Evolutionary conservation across 2,113 vertebrate genomes (phyloP).

Genomic region (Panurus biarmicus): DNA sequence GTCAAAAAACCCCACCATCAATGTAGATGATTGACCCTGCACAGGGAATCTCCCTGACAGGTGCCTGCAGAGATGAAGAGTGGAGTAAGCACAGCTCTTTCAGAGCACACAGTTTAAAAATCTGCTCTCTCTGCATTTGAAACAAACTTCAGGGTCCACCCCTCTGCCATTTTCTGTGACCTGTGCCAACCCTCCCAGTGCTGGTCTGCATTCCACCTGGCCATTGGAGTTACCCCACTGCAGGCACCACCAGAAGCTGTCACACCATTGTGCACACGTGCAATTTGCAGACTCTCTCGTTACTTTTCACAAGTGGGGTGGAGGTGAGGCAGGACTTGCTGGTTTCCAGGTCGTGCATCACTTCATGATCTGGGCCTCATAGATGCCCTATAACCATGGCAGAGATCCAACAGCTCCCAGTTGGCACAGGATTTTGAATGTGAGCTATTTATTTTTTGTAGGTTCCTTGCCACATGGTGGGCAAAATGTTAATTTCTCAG

Average conservation of each 20-base stretch:
- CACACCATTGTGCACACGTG: not conserved
- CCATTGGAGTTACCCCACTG: not conserved
- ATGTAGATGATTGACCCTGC: not conserved
- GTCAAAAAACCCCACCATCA: not conserved
- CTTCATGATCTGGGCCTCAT: not conserved
- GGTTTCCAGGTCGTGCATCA: not conserved
- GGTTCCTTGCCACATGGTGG: not conserved
- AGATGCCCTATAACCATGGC: not conserved
- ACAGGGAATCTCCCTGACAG: not conserved
- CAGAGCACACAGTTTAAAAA: not conserved
- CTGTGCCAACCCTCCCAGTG: not conserved
- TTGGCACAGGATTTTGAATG: not conserved
- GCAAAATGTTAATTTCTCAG: not conserved
- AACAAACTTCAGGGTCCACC: not conserved
- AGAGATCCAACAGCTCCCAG: not conserved
- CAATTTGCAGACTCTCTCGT: not conserved
- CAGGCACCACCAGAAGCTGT: not conserved
- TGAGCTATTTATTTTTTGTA: not conserved
- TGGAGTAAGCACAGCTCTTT: not conserved
- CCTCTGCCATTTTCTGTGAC: not conserved
- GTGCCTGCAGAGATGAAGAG: not conserved
- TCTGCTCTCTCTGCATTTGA: not conserved
- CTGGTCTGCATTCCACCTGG: not conserved
- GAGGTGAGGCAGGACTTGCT: not conserved
- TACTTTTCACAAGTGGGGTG: not conserved